These are phyloP conservation scores for Azorinus chamasolen DNA, from an alignment of 2,888 invertebrate genomes.

Conservation along the genomic window DNA sequence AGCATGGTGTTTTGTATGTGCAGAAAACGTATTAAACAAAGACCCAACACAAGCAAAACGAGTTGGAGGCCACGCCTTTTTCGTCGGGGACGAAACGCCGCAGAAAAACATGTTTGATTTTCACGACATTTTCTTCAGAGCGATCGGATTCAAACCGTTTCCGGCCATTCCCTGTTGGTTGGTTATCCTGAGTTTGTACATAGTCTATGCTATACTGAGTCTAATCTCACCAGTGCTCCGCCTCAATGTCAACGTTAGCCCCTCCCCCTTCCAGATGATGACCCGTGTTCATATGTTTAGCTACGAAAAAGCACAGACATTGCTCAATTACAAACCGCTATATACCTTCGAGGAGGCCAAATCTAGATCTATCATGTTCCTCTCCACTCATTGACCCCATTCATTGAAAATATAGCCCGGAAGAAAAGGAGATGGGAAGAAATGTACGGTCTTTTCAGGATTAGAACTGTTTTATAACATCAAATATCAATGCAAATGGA, in stretches of 20 bases:
- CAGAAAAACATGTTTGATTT: conserved; percentile 88
- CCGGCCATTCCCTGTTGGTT: conserved; percentile 79
- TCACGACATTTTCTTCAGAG: conserved; percentile 52
- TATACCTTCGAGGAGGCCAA: conserved; percentile 85
- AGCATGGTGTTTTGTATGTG: conserved; percentile 90
- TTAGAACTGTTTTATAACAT: too few relatives aligned
- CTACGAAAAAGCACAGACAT: conserved; percentile 88
- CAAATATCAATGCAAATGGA: too few relatives aligned
- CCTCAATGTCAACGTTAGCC: conserved; percentile 33
- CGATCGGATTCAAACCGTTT: conserved; percentile 66
- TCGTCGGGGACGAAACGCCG: conserved; percentile 89
- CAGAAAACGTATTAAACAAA: conserved; percentile 88
- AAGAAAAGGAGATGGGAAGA: too few relatives aligned
- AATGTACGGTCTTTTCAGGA: too few relatives aligned
- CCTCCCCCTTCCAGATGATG: conserved; percentile 23
- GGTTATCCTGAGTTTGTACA: conserved; percentile 69
- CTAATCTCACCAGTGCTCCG: conserved; percentile 40
- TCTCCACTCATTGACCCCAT: too few relatives aligned
- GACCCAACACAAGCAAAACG: conserved; percentile 80
- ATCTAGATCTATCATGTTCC: too few relatives aligned
- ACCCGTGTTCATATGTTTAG: conserved; percentile 88
- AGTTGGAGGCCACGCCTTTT: conserved; percentile 88
- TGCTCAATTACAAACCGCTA: conserved; percentile 87
- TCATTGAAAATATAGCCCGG: too few relatives aligned
- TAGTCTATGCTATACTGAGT: conserved; percentile 61